A percentile compares a stretch with the other conserved stretches of the same genome.
Evolutionary conservation across 2,797 vertebrate species (phyloP).

Genomic region (Ceyx erithaca): DNA sequence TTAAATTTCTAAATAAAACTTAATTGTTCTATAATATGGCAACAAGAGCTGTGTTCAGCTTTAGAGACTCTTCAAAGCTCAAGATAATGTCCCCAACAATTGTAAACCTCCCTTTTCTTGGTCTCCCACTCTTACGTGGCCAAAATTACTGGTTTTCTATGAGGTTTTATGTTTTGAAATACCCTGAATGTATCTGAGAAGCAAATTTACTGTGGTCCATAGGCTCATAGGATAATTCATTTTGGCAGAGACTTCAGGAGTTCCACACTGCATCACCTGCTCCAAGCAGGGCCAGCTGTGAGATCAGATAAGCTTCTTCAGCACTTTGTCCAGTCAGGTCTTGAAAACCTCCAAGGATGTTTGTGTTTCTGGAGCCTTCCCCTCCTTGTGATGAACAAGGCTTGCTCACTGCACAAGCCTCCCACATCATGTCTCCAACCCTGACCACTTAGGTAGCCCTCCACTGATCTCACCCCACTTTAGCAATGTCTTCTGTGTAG

Average conservation of each 20-base stretch:
- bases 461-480: not conserved
- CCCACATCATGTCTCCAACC: not conserved
- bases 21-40: not conserved
- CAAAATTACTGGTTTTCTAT: not conserved
- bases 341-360: not conserved
- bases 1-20: not conserved
- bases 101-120: not conserved
- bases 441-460: rapidly evolving
- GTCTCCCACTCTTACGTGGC: not conserved
- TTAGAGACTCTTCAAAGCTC: not conserved
- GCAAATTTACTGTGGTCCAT: not conserved
- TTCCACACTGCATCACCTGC: not conserved
- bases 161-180: not conserved
- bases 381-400: not conserved
- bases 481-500: not conserved
- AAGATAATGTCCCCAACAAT: not conserved
- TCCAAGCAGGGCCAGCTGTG: not conserved
- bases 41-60: not conserved
- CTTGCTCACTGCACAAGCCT: not conserved
- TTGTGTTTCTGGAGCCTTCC: not conserved
- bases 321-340: not conserved
- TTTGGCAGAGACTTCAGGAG: not conserved
- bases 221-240: not conserved
- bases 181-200: not conserved
- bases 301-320: not conserved